Base-by-base conservation (phyloP, 1,140 invertebrate genomes). In the Leptinotarsa texana region DNA sequence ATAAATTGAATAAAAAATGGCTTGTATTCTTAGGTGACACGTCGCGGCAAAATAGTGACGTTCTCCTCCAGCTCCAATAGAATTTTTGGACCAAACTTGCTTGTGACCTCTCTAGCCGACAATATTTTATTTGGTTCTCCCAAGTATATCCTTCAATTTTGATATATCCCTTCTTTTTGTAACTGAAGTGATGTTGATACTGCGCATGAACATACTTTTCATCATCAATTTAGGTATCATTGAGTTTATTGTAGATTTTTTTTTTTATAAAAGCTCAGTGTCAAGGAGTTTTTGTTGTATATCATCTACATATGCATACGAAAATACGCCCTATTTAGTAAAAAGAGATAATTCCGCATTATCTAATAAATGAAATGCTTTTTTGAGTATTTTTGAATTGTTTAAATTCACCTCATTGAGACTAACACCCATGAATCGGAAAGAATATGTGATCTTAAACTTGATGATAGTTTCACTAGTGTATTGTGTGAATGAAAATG, bases 201-300 rank as follows among this genome's bases (percentile, higher is more conserved):
- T 80, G 33, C 6, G 85, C 86, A 82, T 86, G 84, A 13, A 76
- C 11, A 82, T 87, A 88, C 51, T 88, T 82, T 47, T 81, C 74
- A 22, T 79, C 78, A 33, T 49, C 68, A 69, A 86, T 82, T 63
- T 79, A 13, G 18, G 69, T 33, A 69, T 82, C 69, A 18, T 74
- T 81, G 67, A 86, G 68, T 68, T 51, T 78, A 78, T 79, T 86
- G 73, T 82, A 86, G 77, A 86, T 8, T 75, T 70, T 72, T 82
- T 72, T 74, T 78, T 82, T 11, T 74, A 0, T 24, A 82, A 81
- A 71, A 86, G 79, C 70, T 72, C 13, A 18, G 57, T 73, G 69
- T 86, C 82, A 69, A 84, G 18, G 33, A 86, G 75, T 75, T 81
- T 83, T 27, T 27, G 24, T 13, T 79, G 66, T 48, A 78, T 80